Conservation (phyloP, 2,113 vertebrate genomes). For the Toxostoma redivivum region DNA sequence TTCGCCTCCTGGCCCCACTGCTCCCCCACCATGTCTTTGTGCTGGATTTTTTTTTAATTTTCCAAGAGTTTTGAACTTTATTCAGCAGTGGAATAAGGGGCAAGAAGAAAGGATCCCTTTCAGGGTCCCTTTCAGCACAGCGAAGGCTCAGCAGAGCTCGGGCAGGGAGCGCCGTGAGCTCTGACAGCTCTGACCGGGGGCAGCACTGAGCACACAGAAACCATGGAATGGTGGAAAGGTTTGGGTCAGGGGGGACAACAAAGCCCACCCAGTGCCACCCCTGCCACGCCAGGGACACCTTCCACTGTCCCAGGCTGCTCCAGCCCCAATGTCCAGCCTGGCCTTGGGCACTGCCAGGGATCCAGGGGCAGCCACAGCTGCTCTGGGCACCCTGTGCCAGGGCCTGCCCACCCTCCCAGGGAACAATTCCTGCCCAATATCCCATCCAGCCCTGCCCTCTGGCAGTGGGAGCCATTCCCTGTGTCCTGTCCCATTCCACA, state of each 20-base stretch:
- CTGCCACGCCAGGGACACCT: neutral
- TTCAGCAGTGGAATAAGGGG: neutral
- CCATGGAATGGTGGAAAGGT: neutral
- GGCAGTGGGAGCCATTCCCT: neutral
- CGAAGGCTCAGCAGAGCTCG: neutral
- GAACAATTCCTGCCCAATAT: neutral
- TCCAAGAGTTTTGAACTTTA: neutral
- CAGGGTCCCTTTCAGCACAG: fast-evolving
- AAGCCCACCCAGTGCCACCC: neutral
- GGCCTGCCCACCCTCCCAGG: too few relatives aligned
- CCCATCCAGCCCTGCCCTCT: neutral
- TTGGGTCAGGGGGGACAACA: too few relatives aligned
- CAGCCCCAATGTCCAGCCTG: neutral
- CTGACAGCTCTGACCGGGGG: fast-evolving
- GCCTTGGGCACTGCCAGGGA: too few relatives aligned
- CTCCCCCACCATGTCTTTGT: neutral
- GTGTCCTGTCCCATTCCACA: too few relatives aligned
- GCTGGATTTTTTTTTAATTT: neutral
- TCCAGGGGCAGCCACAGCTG: too few relatives aligned
- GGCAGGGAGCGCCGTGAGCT: neutral
- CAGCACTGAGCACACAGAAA: fast-evolving
- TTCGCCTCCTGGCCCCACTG: fast-evolving
- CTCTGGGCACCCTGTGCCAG: too few relatives aligned
- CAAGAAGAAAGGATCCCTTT: neutral
- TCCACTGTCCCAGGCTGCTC: neutral